These are phyloP conservation scores for Aplysina aerophoba DNA, from an alignment of 37 sponge, comb jelly and placozoan genomes.

Conservation along the genomic window DNA sequence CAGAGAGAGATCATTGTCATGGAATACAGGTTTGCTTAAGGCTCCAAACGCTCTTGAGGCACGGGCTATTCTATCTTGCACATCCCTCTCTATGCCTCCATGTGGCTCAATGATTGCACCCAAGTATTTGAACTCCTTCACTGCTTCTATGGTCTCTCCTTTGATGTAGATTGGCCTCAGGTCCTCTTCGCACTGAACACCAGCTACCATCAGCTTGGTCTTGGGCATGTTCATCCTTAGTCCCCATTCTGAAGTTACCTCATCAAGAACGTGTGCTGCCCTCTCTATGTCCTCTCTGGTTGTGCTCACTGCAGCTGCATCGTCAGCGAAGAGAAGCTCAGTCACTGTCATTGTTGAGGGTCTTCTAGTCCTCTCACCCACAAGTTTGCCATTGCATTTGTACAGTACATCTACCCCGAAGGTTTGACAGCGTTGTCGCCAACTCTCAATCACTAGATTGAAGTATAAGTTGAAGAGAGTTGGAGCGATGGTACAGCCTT, in stretches of 20 bases:
- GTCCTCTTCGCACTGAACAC: constrained; percentile 22
- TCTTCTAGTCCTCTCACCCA: constrained; percentile 16
- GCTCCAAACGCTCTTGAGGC: too few species aligned
- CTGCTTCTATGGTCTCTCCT: too few species aligned
- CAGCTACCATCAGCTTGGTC: constrained; percentile 46
- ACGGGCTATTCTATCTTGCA: too few species aligned
- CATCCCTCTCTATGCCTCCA: too few species aligned
- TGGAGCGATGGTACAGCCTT: constrained; percentile 40
- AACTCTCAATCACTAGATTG: constrained; percentile 3
- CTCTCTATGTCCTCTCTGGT: constrained; percentile 17
- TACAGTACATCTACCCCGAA: constrained; percentile 17
- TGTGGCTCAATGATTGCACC: too few species aligned
- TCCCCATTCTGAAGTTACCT: constrained; percentile 19
- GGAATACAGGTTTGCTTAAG: too few species aligned
- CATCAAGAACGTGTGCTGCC: constrained; percentile 1
- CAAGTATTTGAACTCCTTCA: too few species aligned
- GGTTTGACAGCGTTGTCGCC: not conserved
- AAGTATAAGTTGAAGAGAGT: constrained; percentile 51
- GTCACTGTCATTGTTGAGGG: not conserved
- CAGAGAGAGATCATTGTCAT: too few species aligned
- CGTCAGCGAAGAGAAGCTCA: constrained; percentile 46
- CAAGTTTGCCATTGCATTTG: constrained; percentile 31
- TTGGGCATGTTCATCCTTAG: constrained; percentile 31
- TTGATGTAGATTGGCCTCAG: constrained; percentile 24
- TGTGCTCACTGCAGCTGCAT: constrained; percentile 8